Conservation (phyloP, 2,888 invertebrate genomes). For the Congeria kusceri region DNA sequence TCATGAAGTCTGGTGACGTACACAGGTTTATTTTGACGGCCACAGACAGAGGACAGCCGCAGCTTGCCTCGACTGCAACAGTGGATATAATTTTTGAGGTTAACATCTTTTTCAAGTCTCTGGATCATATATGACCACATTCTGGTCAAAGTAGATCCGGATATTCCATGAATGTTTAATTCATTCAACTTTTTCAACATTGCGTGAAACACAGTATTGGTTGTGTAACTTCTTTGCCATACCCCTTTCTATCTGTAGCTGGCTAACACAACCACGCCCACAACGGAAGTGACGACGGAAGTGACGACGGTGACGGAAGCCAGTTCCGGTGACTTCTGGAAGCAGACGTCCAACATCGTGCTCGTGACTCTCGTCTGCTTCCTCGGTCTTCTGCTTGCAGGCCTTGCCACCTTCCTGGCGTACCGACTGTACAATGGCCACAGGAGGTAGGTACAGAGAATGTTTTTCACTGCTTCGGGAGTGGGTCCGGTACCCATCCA, state of each 20-base stretch:
- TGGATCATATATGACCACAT: no score
- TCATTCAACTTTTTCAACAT: no score
- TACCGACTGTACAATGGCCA: neutral
- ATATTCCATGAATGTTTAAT: no score
- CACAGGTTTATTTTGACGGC: conserved; percentile 53
- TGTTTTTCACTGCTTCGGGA: no score
- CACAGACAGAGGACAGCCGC: conserved; percentile 55
- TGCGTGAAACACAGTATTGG: no score
- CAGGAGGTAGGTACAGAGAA: no score
- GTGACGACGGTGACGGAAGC: neutral
- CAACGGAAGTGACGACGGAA: conserved; percentile 7
- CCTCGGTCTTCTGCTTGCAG: neutral
- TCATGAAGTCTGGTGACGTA: conserved; percentile 50
- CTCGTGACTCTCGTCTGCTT: neutral
- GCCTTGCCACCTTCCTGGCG: neutral
- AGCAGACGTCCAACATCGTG: neutral
- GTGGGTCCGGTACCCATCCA: no score
- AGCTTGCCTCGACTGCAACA: conserved; percentile 45
- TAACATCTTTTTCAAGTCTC: no score
- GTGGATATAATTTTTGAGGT: conserved; percentile 61
- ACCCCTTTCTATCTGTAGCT: no score
- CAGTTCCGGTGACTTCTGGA: neutral
- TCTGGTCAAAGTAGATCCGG: no score
- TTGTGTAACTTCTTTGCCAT: no score
- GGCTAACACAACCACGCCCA: neutral